Percentiles rank a stretch among this genome's conserved stretches.
Conservation (phyloP, 2,888 invertebrate species). For the Uropetala carovei region DNA sequence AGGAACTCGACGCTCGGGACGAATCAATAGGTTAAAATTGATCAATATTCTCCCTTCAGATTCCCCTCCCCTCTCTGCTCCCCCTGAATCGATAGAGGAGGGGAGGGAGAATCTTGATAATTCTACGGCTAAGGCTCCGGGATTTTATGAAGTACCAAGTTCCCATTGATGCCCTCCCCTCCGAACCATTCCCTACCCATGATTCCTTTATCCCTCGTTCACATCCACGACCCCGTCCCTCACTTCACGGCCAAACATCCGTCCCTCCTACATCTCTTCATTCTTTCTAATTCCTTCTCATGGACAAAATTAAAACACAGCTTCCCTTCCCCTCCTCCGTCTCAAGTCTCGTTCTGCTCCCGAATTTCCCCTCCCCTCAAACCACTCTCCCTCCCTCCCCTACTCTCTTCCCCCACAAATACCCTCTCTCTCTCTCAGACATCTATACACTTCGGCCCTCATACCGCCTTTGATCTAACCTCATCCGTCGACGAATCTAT, state of each 20-base stretch:
- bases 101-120: slow-evolving; percentile 30
- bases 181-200: slow-evolving; percentile 9
- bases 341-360: background rate
- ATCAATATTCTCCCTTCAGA: slow-evolving; percentile 29
- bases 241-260: too few species aligned
- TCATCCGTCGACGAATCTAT: background rate
- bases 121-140: slow-evolving; percentile 29
- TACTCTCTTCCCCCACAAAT: too few species aligned
- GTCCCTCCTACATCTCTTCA: slow-evolving; percentile 20
- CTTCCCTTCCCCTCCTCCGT: background rate
- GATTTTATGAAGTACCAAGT: slow-evolving; percentile 23
- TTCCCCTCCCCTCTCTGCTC: background rate
- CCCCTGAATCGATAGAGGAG: too few species aligned
- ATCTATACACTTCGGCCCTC: too few species aligned
- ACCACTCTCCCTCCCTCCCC: background rate
- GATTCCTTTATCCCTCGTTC: slow-evolving; percentile 3
- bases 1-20: too few species aligned
- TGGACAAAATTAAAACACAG: slow-evolving; percentile 56
- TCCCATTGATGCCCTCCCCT: slow-evolving; percentile 25
- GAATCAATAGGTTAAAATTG: background rate
- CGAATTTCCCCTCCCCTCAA: background rate
- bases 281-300: slow-evolving; percentile 40
- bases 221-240: background rate
- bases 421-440: too few species aligned
- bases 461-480: slow-evolving; percentile 25